These are phyloP conservation scores for Harmothoe impar DNA, from an alignment of 2,888 invertebrate species.

Conservation along the genomic window DNA sequence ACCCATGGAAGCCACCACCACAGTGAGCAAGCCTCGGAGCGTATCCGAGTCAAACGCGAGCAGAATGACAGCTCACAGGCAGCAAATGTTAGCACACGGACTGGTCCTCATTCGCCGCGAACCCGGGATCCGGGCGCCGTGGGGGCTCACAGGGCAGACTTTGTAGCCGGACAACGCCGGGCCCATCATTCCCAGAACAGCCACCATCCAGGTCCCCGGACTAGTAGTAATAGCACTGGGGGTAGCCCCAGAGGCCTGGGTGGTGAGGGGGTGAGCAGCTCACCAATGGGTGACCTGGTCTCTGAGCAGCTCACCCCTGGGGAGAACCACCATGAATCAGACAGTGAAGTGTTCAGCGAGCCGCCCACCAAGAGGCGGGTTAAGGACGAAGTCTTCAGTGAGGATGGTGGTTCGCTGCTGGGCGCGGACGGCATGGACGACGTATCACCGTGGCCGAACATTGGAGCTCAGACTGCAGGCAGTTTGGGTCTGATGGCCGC, in stretches of 20 bases:
- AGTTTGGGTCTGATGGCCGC: conserved; percentile 1
- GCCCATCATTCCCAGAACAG: neutral
- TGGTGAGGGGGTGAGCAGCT: neutral
- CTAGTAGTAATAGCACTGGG: neutral
- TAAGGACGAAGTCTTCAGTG: neutral
- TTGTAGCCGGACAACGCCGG: conserved; percentile 22
- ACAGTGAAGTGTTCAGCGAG: neutral
- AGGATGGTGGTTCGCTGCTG: neutral
- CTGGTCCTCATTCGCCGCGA: neutral
- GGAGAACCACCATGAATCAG: conserved; percentile 4
- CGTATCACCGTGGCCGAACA: neutral
- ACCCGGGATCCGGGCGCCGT: neutral
- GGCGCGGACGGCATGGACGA: neutral
- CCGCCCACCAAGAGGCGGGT: neutral
- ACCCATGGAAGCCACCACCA: neutral
- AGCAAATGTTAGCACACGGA: neutral
- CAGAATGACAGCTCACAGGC: no score
- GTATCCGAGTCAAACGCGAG: conserved; percentile 1
- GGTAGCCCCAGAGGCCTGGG: neutral
- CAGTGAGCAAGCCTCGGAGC: neutral
- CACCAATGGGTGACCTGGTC: neutral
- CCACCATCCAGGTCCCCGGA: neutral
- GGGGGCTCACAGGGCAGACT: neutral
- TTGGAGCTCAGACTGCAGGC: neutral
- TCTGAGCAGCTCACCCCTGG: neutral